A percentile compares a stretch with the other conserved stretches of the same genome.
phyloP scores from a whole-genome alignment of 2,113 vertebrate species.

The Porphyrio hochstetteri region DNA sequence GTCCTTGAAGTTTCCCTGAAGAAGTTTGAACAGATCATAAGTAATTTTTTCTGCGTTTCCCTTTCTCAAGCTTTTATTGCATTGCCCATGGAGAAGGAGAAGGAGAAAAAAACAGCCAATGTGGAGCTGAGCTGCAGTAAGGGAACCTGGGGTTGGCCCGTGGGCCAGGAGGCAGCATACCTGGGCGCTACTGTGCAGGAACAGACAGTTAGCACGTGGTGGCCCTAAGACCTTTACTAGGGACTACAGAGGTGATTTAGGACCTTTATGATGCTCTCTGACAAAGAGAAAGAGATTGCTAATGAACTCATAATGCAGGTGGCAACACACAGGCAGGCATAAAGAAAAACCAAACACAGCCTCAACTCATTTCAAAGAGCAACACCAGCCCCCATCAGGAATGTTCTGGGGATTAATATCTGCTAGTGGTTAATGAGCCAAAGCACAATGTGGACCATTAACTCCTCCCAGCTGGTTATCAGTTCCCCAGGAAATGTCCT shows the following conservation, averaged over 20 bases:
- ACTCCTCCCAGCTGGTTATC: slow-evolving; percentile 34
- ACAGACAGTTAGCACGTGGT: not conserved
- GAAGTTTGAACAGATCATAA: not conserved
- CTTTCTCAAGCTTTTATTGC: not conserved
- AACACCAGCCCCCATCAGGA: slow-evolving; percentile 1
- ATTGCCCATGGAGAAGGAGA: not conserved
- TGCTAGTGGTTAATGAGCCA: slow-evolving; percentile 51
- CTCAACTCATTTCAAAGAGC: not conserved
- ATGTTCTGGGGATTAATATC: slow-evolving; percentile 37
- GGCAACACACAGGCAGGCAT: not conserved
- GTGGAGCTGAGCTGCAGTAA: not conserved
- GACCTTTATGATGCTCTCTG: not conserved
- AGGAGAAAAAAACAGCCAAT: not conserved
- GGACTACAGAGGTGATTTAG: not conserved
- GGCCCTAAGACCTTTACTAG: not conserved
- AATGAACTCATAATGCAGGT: not conserved
- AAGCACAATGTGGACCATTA: slow-evolving; percentile 32
- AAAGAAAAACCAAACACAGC: not conserved
- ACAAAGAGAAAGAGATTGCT: not conserved
- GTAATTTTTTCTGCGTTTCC: not conserved
- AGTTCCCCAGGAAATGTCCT: slow-evolving; percentile 11
- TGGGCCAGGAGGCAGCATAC: not conserved
- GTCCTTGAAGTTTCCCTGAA: not conserved
- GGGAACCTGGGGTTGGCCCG: not conserved
- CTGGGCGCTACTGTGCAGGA: not conserved